Evolutionary conservation across 1,140 invertebrate species (phyloP), one percentile per base, ranked within the genome.

Genomic region (Trachymyrmex cornetzi): DNA sequence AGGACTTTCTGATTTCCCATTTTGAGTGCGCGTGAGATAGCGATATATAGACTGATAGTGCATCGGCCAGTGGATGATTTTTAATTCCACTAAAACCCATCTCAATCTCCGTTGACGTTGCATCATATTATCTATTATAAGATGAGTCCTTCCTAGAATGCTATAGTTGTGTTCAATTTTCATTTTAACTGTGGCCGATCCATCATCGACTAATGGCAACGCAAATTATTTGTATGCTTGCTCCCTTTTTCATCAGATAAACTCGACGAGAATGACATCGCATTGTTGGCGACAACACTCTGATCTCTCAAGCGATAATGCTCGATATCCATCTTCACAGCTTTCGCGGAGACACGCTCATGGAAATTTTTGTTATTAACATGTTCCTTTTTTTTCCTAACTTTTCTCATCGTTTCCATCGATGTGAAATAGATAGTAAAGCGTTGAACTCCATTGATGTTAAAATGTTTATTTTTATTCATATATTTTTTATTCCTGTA

Each of bases 151-250:
- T 61, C 4, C 12, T 30, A 61, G 24, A 30, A 38, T 24, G 38
- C 9, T 22, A 38, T 44, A 48, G 22, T 71, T 19, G 50, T 59
- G 48, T 44, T 72, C 55, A 74, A 55, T 61, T 81, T 81, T 81
- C 9, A 57, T 74, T 82, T 61, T 48, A 27, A 57, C 24, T 24
- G 24, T 55, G n/a, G 16, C 19, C 34, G 53, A 82, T 75, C 67
- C 80, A 84, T 84, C 80, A 82, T 82, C 67, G 22, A 59, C 53
- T 48, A 30, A 74, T 82, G 67, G 67, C 55, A 19, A 72, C 55
- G 24, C 24, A 55, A 22, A 19, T 84, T 82, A 74, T 82, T 61
- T 75, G 27, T 75, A 74, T 22, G 67, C 44, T 61, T 44, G 19
- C 16, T 61, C 27, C 30, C 53, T 48, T 82, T 82, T 74, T 74